Conservation (phyloP, 2,113 vertebrate genomes). For the Caretta caretta region DNA sequence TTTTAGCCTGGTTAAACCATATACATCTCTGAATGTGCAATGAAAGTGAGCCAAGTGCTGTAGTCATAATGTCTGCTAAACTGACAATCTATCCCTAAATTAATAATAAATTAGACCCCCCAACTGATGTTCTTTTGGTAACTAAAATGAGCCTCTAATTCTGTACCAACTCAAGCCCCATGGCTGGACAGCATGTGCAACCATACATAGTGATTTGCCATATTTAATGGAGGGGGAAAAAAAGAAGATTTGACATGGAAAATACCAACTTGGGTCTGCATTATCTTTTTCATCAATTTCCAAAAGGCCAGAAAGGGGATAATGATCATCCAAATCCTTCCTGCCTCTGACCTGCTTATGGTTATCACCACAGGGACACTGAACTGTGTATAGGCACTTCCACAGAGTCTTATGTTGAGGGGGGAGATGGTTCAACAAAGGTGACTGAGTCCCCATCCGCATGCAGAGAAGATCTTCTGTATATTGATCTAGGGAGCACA, state of each 20-base stretch:
- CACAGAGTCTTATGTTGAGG: background rate
- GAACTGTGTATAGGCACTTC: background rate
- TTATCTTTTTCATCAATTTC: background rate
- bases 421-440: background rate
- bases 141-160: background rate
- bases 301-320: background rate
- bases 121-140: background rate
- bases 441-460: background rate
- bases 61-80: background rate
- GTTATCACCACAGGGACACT: background rate
- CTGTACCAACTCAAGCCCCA: background rate
- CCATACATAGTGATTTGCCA: background rate
- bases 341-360: background rate
- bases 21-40: accelerated
- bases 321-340: background rate
- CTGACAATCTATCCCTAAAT: background rate
- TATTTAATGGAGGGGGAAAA: too few relatives aligned
- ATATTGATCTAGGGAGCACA: background rate
- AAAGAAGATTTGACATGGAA: background rate
- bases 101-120: background rate
- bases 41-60: accelerated
- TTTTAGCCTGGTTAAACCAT: background rate
- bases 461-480: background rate
- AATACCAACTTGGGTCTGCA: background rate
- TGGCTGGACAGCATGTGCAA: background rate